These are phyloP conservation scores for Luscinia luscinia DNA, from an alignment of 2,797 vertebrate species.

Conservation along the genomic window DNA sequence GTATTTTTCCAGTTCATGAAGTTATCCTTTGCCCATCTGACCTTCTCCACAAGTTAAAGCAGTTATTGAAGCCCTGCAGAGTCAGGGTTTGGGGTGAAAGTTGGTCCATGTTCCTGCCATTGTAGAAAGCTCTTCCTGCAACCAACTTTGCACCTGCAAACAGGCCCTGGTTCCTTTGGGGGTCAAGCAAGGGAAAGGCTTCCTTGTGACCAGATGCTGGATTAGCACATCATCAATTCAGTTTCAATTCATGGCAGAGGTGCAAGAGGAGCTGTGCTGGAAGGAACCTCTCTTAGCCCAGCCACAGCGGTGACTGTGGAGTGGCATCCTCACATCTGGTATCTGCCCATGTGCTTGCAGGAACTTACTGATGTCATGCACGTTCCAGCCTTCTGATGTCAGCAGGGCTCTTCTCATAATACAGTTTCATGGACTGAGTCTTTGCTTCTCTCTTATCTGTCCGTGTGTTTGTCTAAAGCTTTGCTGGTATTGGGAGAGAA, in stretches of 20 bases:
- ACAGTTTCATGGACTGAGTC: neutral
- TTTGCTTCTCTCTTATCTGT: neutral
- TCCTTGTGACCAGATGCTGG: neutral
- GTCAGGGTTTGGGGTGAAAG: neutral
- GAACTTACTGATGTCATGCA: neutral
- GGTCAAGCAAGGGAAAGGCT: neutral
- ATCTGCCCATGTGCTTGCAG: neutral
- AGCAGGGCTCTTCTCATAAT: neutral
- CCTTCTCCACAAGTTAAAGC: neutral
- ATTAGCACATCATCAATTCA: neutral
- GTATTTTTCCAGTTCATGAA: neutral
- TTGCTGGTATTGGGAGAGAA: neutral
- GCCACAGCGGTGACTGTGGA: neutral
- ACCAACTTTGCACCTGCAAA: neutral
- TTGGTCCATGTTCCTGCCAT: neutral
- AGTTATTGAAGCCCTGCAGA: neutral
- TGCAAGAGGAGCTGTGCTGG: neutral
- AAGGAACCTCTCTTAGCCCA: neutral
- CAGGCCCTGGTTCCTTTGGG: neutral
- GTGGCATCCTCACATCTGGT: neutral
- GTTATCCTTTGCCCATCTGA: neutral
- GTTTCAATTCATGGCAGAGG: neutral
- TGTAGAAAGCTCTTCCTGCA: neutral
- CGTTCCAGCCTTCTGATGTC: fast-evolving
- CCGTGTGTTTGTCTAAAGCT: neutral